These are phyloP conservation scores for Cydia splendana DNA, from an alignment of 1,140 invertebrate genomes.

Conservation along the genomic window DNA sequence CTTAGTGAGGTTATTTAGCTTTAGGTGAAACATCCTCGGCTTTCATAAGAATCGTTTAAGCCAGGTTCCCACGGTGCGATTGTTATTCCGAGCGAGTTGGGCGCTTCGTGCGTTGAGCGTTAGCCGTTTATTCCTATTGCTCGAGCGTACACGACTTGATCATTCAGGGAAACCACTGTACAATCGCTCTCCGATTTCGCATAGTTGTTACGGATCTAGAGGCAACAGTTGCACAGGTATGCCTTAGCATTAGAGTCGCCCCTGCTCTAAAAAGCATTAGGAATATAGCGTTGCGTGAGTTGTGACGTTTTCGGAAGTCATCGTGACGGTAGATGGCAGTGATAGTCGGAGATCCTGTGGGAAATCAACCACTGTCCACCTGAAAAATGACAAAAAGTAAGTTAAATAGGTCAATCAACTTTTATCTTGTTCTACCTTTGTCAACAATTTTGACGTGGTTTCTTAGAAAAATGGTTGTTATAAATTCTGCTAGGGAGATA, in stretches of 20 bases:
- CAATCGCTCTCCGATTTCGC: neutral
- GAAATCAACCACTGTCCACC: neutral
- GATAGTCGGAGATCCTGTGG: constrained; percentile 20
- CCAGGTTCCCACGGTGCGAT: constrained; percentile 70
- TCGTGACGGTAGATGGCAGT: constrained; percentile 38
- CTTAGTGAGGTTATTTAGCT: constrained; percentile 45
- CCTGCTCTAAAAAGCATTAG: neutral
- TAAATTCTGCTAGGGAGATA: neutral
- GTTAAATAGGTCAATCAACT: neutral
- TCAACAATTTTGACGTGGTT: neutral
- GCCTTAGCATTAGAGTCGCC: neutral
- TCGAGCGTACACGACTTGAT: neutral
- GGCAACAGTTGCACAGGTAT: neutral
- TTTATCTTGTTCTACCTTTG: neutral
- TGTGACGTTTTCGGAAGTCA: constrained; percentile 57
- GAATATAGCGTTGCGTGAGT: constrained; percentile 50
- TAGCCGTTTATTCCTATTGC: constrained; percentile 13
- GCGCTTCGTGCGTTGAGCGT: constrained; percentile 59
- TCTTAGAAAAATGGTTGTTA: neutral
- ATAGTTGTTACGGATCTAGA: neutral
- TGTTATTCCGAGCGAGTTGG: constrained; percentile 61
- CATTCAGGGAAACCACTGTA: neutral
- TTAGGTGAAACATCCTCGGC: constrained; percentile 52
- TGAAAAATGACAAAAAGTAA: neutral
- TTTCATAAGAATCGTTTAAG: constrained; percentile 68